Percentiles rank a stretch among this genome's conserved stretches.
Conservation (phyloP, 2,888 invertebrate species). For the Lepetodrilus schrolli region DNA sequence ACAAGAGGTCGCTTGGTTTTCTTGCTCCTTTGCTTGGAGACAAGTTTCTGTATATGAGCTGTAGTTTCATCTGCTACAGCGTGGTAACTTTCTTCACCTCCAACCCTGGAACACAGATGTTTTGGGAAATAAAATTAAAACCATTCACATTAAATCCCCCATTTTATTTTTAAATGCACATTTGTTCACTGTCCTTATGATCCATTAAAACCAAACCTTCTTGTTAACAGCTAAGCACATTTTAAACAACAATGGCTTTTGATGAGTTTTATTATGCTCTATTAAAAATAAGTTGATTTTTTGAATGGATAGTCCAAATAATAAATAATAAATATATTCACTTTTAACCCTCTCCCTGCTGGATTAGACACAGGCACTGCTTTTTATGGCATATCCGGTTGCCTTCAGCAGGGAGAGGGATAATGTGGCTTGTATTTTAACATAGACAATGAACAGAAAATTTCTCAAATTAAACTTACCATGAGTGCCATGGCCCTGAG, state of each 20-base stretch:
- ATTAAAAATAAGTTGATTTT: too few species aligned
- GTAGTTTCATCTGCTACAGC: constrained; percentile 64
- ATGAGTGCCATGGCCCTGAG: too few species aligned
- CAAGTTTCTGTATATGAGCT: constrained; percentile 61
- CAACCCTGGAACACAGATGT: constrained; percentile 32
- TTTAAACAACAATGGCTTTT: background rate
- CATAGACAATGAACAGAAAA: too few species aligned
- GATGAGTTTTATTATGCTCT: too few species aligned
- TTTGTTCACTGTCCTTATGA: background rate
- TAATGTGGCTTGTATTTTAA: too few species aligned
- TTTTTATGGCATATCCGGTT: too few species aligned
- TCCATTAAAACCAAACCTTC: background rate
- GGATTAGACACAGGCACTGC: too few species aligned
- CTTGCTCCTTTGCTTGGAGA: constrained; percentile 58
- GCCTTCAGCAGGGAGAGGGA: too few species aligned
- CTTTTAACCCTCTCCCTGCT: too few species aligned
- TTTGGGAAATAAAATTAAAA: background rate
- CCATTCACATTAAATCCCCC: background rate
- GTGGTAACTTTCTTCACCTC: constrained; percentile 51
- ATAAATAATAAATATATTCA: too few species aligned
- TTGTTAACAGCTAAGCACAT: background rate
- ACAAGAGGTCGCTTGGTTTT: constrained; percentile 28
- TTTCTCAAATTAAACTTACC: too few species aligned
- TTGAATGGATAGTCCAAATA: too few species aligned
- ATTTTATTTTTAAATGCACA: background rate